Conservation (phyloP, 1,140 invertebrate genomes). For the Drosophila bocki region DNA sequence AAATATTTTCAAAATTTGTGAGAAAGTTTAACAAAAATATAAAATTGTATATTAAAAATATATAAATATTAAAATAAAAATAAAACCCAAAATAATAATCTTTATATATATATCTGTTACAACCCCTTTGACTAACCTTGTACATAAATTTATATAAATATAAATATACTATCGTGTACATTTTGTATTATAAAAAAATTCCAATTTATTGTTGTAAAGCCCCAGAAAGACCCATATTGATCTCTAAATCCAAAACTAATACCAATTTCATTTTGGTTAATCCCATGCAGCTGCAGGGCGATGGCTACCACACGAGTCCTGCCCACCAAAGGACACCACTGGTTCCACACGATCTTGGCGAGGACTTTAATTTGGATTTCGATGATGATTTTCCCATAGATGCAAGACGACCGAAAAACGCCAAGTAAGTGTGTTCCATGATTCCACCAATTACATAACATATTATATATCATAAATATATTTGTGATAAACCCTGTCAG, state of each 20-base stretch:
- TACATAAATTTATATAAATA: conserved; percentile 1
- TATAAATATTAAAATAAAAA: not conserved
- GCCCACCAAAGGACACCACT: conserved; percentile 89
- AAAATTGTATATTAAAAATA: not conserved
- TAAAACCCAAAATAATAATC: not conserved
- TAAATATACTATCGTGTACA: conserved; percentile 2
- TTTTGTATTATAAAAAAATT: conserved; percentile 51
- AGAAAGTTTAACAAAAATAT: not conserved
- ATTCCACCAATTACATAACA: not conserved
- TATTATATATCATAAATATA: not conserved
- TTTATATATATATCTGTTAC: not conserved
- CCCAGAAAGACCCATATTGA: not conserved
- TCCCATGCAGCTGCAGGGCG: conserved; percentile 88
- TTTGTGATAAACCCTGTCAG: conserved; percentile 15
- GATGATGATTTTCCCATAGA: conserved; percentile 85
- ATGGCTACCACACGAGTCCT: conserved; percentile 94
- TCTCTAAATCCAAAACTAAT: not conserved
- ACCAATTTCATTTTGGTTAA: conserved; percentile 2
- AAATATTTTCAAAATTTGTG: not conserved
- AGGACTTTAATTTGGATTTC: conserved; percentile 86
- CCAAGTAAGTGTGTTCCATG: conserved; percentile 90
- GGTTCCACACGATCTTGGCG: conserved; percentile 87
- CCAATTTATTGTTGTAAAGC: conserved; percentile 76
- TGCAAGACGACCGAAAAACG: conserved; percentile 90
- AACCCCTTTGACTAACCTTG: not conserved